These are phyloP conservation scores for Diploptera punctata DNA, from an alignment of 2,888 invertebrate genomes.

Conservation along the genomic window DNA sequence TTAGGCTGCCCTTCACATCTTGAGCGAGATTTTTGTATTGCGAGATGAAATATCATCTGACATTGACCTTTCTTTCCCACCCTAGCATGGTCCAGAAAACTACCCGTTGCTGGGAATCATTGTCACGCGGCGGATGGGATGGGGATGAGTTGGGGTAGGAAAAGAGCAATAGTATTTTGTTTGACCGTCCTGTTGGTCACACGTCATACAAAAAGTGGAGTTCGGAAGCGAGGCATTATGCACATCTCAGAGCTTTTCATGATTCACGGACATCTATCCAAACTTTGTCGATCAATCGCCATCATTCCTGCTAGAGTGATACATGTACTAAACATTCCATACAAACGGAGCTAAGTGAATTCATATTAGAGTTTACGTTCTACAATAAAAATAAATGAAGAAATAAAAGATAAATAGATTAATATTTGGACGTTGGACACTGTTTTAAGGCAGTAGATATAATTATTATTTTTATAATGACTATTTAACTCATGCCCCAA, in stretches of 20 bases:
- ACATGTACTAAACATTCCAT: neutral
- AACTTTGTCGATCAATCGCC: neutral
- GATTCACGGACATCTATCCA: slow-evolving; percentile 1
- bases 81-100: neutral
- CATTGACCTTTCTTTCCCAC: neutral
- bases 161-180: slow-evolving; percentile 8
- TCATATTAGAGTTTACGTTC: no score
- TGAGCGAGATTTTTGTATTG: neutral
- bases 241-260: neutral
- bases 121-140: neutral
- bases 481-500: no score
- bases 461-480: no score
- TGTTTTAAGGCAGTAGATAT: no score
- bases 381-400: no score
- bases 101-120: neutral
- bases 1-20: neutral
- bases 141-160: neutral
- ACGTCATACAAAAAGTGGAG: slow-evolving; percentile 9
- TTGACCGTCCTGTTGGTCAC: neutral
- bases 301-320: neutral
- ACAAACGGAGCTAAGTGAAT: no score
- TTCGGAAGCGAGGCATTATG: neutral
- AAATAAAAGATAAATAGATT: no score
- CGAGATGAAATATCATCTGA: neutral
- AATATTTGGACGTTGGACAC: no score